Conservation (phyloP, 92 coral and sea anemone species). For the Porites evermanni region DNA sequence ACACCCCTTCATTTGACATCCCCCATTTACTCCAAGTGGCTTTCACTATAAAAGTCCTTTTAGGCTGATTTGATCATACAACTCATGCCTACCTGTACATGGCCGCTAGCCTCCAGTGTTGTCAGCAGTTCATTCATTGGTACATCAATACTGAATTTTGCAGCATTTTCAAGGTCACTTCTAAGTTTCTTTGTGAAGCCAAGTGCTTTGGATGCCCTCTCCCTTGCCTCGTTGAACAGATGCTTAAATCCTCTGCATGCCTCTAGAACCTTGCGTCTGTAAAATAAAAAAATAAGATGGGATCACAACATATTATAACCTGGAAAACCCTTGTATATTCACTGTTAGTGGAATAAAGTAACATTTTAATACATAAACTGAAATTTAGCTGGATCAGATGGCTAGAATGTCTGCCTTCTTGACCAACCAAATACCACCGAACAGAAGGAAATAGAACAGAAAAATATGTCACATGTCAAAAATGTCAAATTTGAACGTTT, state of each 20-base stretch:
- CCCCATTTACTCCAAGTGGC: no score
- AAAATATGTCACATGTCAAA: no score
- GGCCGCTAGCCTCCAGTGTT: conserved; percentile 77
- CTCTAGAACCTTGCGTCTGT: conserved; percentile 89
- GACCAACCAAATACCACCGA: no score
- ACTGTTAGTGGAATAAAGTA: no score
- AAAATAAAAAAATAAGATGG: not conserved
- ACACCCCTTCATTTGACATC: no score
- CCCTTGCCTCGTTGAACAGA: conserved; percentile 91
- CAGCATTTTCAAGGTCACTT: conserved; percentile 93
- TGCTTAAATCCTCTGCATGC: conserved; percentile 92
- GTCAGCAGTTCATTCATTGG: conserved; percentile 72
- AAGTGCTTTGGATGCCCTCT: conserved; percentile 92
- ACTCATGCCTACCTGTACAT: conserved; percentile 72
- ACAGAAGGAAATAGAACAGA: no score
- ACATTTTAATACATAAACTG: no score
- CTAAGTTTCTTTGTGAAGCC: conserved; percentile 90
- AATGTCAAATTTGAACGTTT: no score
- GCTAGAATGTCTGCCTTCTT: no score
- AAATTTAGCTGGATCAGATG: no score
- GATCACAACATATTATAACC: not conserved
- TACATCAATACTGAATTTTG: conserved; percentile 82
- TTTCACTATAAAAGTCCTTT: no score
- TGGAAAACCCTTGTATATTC: not conserved
- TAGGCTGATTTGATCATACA: no score